Evolutionary conservation across 2,113 vertebrate genomes (phyloP).

Genomic region (Clupea harengus): DNA sequence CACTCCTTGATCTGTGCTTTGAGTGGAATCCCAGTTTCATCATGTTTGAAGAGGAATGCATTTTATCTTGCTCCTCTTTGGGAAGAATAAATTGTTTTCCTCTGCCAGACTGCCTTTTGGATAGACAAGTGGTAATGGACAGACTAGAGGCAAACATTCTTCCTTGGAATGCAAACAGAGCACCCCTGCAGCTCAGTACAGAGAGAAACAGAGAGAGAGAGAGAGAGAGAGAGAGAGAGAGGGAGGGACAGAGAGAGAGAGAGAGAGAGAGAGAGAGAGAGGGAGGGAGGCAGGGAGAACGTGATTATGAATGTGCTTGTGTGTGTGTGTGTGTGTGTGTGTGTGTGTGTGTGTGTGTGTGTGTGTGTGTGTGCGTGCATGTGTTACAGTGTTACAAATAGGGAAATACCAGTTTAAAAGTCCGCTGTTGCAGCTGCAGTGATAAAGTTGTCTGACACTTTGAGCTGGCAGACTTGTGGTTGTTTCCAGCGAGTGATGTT

Average conservation of each 20-base stretch:
- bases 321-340: constrained; percentile 12
- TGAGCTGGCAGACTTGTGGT: not conserved
- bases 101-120: constrained; percentile 15
- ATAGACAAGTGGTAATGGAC: constrained; percentile 20
- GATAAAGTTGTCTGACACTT: not conserved
- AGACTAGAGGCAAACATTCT: constrained; percentile 27
- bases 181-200: constrained; percentile 15
- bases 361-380: constrained; percentile 15
- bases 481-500: not conserved
- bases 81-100: constrained; percentile 18
- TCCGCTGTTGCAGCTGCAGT: not conserved
- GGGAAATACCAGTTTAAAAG: not conserved
- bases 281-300: not conserved
- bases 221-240: too few relatives aligned
- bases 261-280: too few relatives aligned
- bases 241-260: too few relatives aligned
- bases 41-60: not conserved
- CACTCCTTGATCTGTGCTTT: not conserved
- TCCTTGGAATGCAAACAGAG: constrained; percentile 50
- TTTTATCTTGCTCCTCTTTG: constrained; percentile 20
- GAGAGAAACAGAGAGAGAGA: not conserved
- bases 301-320: not conserved
- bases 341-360: constrained; percentile 20
- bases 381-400: not conserved
- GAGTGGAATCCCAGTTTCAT: not conserved